Evolutionary conservation across 1,140 invertebrate species (phyloP).

Genomic region (Cydia pomonella): DNA sequence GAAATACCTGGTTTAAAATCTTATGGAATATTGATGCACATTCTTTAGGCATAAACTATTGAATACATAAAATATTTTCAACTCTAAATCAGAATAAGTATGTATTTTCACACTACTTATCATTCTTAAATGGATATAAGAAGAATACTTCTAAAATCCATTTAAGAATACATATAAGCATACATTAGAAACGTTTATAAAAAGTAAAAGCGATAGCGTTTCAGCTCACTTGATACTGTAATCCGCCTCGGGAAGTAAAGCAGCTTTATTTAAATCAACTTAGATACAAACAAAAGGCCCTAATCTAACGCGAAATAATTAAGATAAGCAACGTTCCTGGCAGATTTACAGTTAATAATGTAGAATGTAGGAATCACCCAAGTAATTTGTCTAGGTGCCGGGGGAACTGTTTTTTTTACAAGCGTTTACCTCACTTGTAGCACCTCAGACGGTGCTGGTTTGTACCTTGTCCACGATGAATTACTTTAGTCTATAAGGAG

Average conservation of each 20-base stretch:
- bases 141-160: no score
- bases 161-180: no score
- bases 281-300: conserved; percentile 28
- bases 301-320: conserved; percentile 32
- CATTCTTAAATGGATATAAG: no score
- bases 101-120: no score
- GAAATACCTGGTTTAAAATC: no score
- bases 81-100: background rate
- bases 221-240: conserved; percentile 12
- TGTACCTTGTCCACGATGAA: background rate
- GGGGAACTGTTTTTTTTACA: background rate
- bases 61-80: background rate
- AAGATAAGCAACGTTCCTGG: conserved; percentile 26
- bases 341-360: conserved; percentile 31
- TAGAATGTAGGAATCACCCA: conserved; percentile 6
- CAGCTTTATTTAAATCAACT: conserved; percentile 33
- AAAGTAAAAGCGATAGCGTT: conserved; percentile 12
- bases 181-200: no score
- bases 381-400: background rate
- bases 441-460: background rate
- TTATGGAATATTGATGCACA: no score
- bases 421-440: background rate
- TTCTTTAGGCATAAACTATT: no score
- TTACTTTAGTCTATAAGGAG: no score
- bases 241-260: conserved; percentile 15